Evolutionary conservation across 2,888 invertebrate genomes (phyloP), one percentile per base, ranked within the genome.

Genomic region (Monoplex corrugatus): DNA sequence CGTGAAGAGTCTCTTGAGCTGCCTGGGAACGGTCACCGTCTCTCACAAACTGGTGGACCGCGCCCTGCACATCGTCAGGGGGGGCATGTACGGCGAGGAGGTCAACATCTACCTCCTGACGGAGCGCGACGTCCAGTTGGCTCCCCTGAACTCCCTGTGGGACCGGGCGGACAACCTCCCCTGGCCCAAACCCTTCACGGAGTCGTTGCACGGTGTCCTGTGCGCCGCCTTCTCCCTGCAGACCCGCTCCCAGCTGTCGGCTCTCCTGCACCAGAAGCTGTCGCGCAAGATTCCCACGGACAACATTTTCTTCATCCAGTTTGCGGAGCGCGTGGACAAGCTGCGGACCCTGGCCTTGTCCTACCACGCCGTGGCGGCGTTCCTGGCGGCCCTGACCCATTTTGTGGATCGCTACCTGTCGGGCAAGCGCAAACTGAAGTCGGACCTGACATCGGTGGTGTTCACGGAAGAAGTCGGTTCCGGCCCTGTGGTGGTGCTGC

Each of bases 221-320:
- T 89, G 89, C n/a, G 80, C 50, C n/a, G 63, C 80, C 35, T 89
- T 89, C 89, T 44, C 86, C 2, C 89, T 86, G 78, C 89, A 89
- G 82, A 82, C 89, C 2, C 80, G 86, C 43, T 50, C 82, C 8
- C 80, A 82, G 23, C 63, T 89, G 28, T 89, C 89, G 23, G 43
- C 19, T 44, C 86, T 89, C 28, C 80, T 89, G 32, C 80, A 80
- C n/a, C 57, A 86, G 1, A 68, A 82, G 19, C 82, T 89, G 32
- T 86, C 63, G 35, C 78, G 89, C 13, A 82, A 78, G 1, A 89
- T 89, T 32, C 44, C 80, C 86, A 63, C 78, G 16, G 35, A 57
- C 5, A 86, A 89, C 78, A 89, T 89, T 68, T 57, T 43, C 32
- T 89, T 89, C 63, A 80, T 82, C 45, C 44, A 82, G 2, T 82